Conservation (phyloP, 2,797 vertebrate species). For the Erethizon dorsatum region DNA sequence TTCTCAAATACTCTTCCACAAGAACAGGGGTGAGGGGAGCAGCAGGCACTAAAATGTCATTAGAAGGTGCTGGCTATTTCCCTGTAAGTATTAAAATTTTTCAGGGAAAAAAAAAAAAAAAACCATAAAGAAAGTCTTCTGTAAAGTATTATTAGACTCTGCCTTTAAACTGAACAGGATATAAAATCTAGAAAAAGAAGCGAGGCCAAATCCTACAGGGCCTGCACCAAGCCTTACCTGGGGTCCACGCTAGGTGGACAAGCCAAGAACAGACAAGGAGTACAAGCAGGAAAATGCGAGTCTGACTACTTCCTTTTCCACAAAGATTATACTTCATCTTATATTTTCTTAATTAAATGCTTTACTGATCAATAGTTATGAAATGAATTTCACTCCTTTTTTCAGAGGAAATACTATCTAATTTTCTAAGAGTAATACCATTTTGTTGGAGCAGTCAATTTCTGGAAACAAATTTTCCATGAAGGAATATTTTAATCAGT, state of each 20-base stretch:
- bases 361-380: conserved; percentile 2
- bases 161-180: neutral
- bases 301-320: neutral
- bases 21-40: no score
- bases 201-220: fast-evolving
- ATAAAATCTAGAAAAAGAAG: neutral
- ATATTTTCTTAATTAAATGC: conserved; percentile 46
- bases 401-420: neutral
- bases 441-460: conserved; percentile 16
- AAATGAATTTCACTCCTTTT: neutral
- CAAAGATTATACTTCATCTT: neutral
- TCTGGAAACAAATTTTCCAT: conserved; percentile 57
- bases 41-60: neutral
- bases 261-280: neutral
- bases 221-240: fast-evolving
- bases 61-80: neutral
- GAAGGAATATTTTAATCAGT: conserved; percentile 52
- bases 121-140: neutral
- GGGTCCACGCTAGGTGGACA: fast-evolving
- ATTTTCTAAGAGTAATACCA: neutral
- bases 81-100: neutral
- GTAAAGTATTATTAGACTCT: neutral
- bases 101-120: neutral
- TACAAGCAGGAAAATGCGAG: neutral
- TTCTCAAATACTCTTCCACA: neutral